Percentiles rank a stretch among this genome's conserved stretches.
Conservation (phyloP, 2,113 vertebrate species). For the Paraplagusia blochii region DNA sequence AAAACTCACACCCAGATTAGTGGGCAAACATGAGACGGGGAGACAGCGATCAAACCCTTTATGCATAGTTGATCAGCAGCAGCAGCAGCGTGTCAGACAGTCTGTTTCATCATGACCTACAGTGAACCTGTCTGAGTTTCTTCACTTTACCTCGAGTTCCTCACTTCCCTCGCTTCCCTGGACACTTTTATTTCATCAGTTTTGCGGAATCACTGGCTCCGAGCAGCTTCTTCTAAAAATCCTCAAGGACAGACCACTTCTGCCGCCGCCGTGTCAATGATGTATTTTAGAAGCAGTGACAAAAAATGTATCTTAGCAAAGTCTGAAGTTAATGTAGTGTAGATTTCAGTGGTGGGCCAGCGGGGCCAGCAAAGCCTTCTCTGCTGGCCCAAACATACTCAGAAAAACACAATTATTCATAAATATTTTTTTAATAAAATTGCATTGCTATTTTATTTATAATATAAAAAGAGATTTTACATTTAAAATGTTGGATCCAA, state of each 20-base stretch:
- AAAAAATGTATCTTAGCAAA: too few relatives aligned
- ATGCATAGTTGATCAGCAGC: conserved; percentile 15
- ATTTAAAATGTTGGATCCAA: too few relatives aligned
- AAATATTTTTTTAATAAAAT: conserved; percentile 9
- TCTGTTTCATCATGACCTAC: conserved; percentile 39
- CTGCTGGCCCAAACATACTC: too few relatives aligned
- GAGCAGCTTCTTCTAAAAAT: conserved; percentile 7
- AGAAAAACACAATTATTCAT: too few relatives aligned
- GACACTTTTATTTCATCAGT: background rate
- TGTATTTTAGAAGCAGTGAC: too few relatives aligned
- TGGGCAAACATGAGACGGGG: conserved; percentile 19
- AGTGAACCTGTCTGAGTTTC: conserved; percentile 4
- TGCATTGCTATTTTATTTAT: too few relatives aligned
- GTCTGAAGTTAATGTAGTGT: too few relatives aligned
- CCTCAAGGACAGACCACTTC: too few relatives aligned
- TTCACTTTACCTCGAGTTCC: conserved; percentile 8
- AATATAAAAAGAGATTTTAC: too few relatives aligned
- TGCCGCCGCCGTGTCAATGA: too few relatives aligned
- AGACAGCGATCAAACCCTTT: conserved; percentile 47
- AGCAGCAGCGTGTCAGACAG: conserved; percentile 22
- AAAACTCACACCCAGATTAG: conserved; percentile 33
- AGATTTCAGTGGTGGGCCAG: too few relatives aligned
- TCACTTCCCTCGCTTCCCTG: conserved; percentile 4
- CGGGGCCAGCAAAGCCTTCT: too few relatives aligned
- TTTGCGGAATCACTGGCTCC: background rate